phyloP scores from a whole-genome alignment of 2,888 invertebrate genomes.

The Cylloceria caligata region DNA sequence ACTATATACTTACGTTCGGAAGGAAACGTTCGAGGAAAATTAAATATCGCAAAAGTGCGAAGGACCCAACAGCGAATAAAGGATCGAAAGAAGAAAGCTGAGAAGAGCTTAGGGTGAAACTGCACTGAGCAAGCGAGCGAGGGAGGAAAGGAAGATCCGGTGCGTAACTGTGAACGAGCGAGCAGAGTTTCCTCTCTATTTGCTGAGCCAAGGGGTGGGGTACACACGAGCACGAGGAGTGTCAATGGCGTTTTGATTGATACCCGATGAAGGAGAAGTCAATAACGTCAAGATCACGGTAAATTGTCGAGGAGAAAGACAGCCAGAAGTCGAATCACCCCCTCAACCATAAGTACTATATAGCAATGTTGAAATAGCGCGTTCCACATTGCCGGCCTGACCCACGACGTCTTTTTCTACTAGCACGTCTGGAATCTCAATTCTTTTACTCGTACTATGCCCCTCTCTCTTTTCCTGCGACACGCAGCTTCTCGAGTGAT shows the following conservation, averaged over 20 bases:
- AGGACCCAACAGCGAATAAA: conserved; percentile 37
- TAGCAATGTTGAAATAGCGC: conserved; percentile 45
- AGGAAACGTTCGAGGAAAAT: conserved; percentile 62
- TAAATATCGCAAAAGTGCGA: conserved; percentile 66
- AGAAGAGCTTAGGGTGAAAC: conserved; percentile 51
- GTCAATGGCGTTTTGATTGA: conserved; percentile 77
- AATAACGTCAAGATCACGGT: conserved; percentile 73
- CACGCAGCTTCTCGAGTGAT: conserved; percentile 61
- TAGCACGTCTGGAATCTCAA: conserved; percentile 48
- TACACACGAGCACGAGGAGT: conserved; percentile 61
- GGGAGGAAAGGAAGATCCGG: conserved; percentile 61
- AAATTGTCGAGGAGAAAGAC: conserved; percentile 71
- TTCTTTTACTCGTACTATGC: conserved; percentile 14
- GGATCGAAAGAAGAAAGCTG: conserved; percentile 26
- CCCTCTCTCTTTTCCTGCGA: conserved; percentile 29
- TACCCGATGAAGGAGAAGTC: conserved; percentile 75
- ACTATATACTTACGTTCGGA: conserved; percentile 41
- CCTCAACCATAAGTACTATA: conserved; percentile 25
- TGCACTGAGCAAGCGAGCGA: conserved; percentile 24
- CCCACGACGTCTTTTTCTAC: conserved; percentile 54
- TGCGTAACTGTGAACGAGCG: conserved; percentile 65
- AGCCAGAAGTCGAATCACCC: conserved; percentile 47
- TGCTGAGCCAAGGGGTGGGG: conserved; percentile 63
- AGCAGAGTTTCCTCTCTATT: conserved; percentile 68
- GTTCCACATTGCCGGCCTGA: conserved; percentile 68